Evolutionary conservation across 2,113 vertebrate species (phyloP).

Genomic region (Poeciliopsis turrubarensis): DNA sequence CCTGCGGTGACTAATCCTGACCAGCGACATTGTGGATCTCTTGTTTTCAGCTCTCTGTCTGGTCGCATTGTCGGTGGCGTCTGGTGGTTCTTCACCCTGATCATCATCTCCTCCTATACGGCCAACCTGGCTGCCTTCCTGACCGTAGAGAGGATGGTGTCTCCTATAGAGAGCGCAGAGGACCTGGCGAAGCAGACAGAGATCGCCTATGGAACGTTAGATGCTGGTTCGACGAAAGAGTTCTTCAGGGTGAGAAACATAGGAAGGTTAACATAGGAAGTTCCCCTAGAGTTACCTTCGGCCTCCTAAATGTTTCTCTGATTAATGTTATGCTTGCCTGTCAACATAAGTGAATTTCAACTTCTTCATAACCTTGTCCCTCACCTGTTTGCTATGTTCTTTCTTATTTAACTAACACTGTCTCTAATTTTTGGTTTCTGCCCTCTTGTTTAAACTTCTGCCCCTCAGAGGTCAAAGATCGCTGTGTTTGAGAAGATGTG

Average conservation of each 20-base stretch:
- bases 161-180: slow-evolving; percentile 97
- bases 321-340: no score
- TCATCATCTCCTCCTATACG: slow-evolving; percentile 99
- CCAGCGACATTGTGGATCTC: slow-evolving; percentile 21
- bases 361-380: no score
- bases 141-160: slow-evolving; percentile 99
- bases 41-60: slow-evolving; percentile 88
- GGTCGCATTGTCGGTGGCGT: slow-evolving; percentile 97
- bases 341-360: no score
- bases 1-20: background rate
- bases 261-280: no score
- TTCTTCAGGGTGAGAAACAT: slow-evolving; percentile 93
- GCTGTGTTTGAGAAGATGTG: slow-evolving; percentile 99
- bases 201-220: slow-evolving; percentile 96
- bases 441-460: slow-evolving; percentile 4
- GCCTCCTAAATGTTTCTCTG: no score
- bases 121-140: slow-evolving; percentile 98
- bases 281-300: no score
- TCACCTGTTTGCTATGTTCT: no score
- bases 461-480: slow-evolving; percentile 90
- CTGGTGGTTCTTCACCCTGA: slow-evolving; percentile 99
- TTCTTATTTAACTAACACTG: no score
- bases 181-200: slow-evolving; percentile 98
- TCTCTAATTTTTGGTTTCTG: background rate
- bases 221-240: slow-evolving; percentile 97